A percentile compares a stretch with the other conserved stretches of the same genome.
These are phyloP conservation scores for Haliclona indistincta DNA, from an alignment of 37 sponge, comb jelly and placozoan species.

Conservation along the genomic window DNA sequence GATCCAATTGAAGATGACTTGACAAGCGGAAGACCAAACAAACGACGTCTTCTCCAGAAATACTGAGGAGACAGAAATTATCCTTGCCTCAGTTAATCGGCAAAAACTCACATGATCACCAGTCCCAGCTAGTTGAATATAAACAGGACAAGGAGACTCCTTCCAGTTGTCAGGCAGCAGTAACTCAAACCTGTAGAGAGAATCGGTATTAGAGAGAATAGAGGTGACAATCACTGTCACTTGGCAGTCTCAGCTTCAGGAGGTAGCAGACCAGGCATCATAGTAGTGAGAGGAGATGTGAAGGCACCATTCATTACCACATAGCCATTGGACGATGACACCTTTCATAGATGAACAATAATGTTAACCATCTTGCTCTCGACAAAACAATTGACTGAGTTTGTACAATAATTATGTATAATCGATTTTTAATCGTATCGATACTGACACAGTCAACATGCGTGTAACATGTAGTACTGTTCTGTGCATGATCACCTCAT, in stretches of 20 bases:
- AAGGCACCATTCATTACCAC: constrained; percentile 69
- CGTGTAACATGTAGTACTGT: too few species aligned
- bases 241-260: constrained; percentile 36
- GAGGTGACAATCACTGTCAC: background rate
- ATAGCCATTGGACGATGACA: too few species aligned
- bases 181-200: constrained; percentile 71
- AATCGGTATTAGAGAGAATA: background rate
- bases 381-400: too few species aligned
- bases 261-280: constrained; percentile 61
- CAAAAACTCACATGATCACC: constrained; percentile 81
- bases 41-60: constrained; percentile 74
- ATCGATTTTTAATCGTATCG: too few species aligned
- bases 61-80: constrained; percentile 26
- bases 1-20: constrained; percentile 74
- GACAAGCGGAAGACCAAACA: constrained; percentile 69
- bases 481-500: too few species aligned
- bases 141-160: constrained; percentile 30
- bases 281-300: constrained; percentile 61
- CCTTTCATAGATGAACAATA: too few species aligned
- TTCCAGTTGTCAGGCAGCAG: constrained; percentile 59
- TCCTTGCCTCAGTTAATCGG: background rate
- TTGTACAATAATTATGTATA: too few species aligned
- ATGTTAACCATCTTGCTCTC: too few species aligned
- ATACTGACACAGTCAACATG: too few species aligned
- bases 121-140: constrained; percentile 87